phyloP scores from a whole-genome alignment of 2,888 invertebrate species.

The Euclidia mi region DNA sequence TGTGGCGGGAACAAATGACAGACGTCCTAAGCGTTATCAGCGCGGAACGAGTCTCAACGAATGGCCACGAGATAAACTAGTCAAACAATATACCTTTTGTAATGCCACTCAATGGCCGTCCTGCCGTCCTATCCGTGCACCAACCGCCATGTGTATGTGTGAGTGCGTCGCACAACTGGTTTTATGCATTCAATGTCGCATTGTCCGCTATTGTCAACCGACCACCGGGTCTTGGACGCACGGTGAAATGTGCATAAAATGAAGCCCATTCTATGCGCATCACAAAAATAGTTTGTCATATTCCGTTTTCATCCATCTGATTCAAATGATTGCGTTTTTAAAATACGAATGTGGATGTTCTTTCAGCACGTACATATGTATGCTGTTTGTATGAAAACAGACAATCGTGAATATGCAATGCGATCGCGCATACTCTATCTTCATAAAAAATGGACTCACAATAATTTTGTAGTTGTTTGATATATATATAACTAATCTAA shows the following conservation, averaged over 20 bases:
- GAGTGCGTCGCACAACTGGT: slow-evolving; percentile 67
- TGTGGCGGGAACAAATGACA: slow-evolving; percentile 50
- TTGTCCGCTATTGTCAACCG: slow-evolving; percentile 74
- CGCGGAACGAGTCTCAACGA: slow-evolving; percentile 79
- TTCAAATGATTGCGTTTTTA: neutral
- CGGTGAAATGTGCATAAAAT: slow-evolving; percentile 67
- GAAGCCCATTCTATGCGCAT: slow-evolving; percentile 49
- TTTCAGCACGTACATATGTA: neutral
- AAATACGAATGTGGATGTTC: neutral
- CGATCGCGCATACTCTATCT: no score
- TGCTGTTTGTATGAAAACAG: no score
- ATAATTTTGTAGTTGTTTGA: no score
- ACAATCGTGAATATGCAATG: no score
- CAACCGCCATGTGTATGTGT: slow-evolving; percentile 48
- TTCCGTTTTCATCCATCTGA: slow-evolving; percentile 20
- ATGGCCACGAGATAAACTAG: slow-evolving; percentile 82
- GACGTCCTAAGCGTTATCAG: slow-evolving; percentile 78
- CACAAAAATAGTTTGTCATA: slow-evolving; percentile 28
- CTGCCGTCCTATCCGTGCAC: slow-evolving; percentile 51
- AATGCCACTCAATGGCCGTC: slow-evolving; percentile 76
- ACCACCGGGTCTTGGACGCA: slow-evolving; percentile 68
- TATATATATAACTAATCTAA: no score
- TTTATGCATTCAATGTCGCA: no score
- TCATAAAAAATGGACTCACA: no score
- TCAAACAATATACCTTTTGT: slow-evolving; percentile 85